A percentile compares a stretch with the other conserved stretches of the same genome.
Evolutionary conservation across 1,140 invertebrate genomes (phyloP).

Genomic region (Sitodiplosis mosellana): DNA sequence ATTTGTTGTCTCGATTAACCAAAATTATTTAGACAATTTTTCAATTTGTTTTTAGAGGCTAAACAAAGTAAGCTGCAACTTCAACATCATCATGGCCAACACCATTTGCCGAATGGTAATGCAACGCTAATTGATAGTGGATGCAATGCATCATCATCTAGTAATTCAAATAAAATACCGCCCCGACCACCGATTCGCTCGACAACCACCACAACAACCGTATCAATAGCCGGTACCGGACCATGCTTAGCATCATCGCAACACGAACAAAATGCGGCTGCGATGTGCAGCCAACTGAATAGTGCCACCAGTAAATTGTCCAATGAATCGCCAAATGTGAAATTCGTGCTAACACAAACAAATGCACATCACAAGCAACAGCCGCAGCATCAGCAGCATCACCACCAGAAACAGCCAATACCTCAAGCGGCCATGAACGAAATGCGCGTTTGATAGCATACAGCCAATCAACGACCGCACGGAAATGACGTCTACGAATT

Average conservation of each 20-base stretch:
- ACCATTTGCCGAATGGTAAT: constrained; percentile 12
- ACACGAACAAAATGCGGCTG: neutral
- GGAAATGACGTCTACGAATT: no score
- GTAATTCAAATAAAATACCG: neutral
- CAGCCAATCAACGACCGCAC: no score
- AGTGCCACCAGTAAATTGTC: neutral
- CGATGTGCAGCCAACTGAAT: constrained; percentile 5
- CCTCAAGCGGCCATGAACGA: constrained; percentile 60
- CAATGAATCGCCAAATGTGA: constrained; percentile 10
- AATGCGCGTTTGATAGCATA: constrained; percentile 63
- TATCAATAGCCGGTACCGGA: neutral
- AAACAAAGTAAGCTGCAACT: constrained; percentile 18
- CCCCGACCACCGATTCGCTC: constrained; percentile 20
- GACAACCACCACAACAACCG: neutral
- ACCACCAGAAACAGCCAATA: constrained; percentile 30
- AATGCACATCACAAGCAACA: constrained; percentile 31
- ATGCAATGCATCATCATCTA: constrained; percentile 18
- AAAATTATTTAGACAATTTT: constrained; percentile 1
- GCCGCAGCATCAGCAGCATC: constrained; percentile 28
- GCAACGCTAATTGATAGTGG: constrained; percentile 9
- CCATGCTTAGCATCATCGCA: neutral
- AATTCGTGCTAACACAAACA: constrained; percentile 5
- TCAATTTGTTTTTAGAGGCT: constrained; percentile 13
- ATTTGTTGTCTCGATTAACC: no score
- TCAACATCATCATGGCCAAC: no score